phyloP scores from a whole-genome alignment of 2,113 vertebrate species.

The Brachirus orientalis region DNA sequence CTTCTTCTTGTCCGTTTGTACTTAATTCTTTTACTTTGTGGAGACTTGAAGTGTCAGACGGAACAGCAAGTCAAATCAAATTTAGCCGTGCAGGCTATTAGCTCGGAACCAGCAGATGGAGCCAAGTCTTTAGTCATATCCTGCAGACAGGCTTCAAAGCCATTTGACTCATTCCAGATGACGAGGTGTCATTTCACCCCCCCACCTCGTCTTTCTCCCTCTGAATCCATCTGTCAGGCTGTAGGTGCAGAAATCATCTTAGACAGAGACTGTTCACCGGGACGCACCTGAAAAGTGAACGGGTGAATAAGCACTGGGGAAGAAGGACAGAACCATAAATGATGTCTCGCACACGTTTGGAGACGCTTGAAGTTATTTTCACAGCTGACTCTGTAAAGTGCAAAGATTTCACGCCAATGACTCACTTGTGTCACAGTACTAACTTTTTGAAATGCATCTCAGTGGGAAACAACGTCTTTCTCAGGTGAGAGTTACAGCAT shows the following conservation, averaged over 20 bases:
- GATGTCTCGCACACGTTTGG: conserved; percentile 4
- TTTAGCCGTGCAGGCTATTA: conserved; percentile 65
- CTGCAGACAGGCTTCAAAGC: conserved; percentile 59
- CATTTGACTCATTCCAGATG: conserved; percentile 51
- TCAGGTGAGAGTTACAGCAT: neutral
- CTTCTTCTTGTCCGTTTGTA: too few species aligned
- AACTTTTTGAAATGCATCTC: neutral
- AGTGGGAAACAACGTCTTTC: too few species aligned
- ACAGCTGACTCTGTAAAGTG: neutral
- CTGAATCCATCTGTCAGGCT: conserved; percentile 24
- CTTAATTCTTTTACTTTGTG: conserved; percentile 33
- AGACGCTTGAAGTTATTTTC: conserved; percentile 1
- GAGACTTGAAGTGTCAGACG: conserved; percentile 55
- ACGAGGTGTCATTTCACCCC: conserved; percentile 52
- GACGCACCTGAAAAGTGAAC: conserved; percentile 12
- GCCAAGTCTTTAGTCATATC: conserved; percentile 67
- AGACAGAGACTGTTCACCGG: neutral
- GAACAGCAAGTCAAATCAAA: conserved; percentile 56
- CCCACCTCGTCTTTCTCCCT: conserved; percentile 32
- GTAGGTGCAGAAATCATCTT: conserved; percentile 4
- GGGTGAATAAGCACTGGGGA: neutral
- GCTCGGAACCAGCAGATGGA: conserved; percentile 67
- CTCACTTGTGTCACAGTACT: too few species aligned
- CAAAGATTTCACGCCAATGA: too few species aligned
- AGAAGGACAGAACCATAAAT: neutral